A percentile compares a stretch with the other conserved stretches of the same genome.
These are phyloP conservation scores for Aplidium turbinatum DNA, from an alignment of 23 tunicate genomes.

Conservation along the genomic window DNA sequence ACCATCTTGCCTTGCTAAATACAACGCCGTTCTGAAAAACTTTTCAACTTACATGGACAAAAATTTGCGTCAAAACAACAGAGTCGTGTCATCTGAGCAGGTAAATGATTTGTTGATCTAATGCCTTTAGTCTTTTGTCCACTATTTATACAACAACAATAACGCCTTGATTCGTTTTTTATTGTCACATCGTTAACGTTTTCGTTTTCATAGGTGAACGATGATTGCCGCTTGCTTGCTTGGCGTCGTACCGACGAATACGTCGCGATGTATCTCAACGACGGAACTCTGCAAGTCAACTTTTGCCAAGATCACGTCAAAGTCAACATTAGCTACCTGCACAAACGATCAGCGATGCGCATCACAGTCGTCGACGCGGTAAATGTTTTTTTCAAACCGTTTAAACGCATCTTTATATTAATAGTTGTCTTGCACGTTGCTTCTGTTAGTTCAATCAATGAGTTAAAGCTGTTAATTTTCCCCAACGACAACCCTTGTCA, in stretches of 20 bases:
- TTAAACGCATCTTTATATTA: not conserved
- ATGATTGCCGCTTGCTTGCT: slow-evolving; percentile 61
- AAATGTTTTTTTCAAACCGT: not conserved
- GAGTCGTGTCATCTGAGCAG: not conserved
- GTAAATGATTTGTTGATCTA: too few relatives aligned
- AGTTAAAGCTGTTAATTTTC: too few relatives aligned
- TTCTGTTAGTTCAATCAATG: too few relatives aligned
- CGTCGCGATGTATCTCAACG: slow-evolving; percentile 82
- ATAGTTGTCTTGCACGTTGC: not conserved
- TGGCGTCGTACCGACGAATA: slow-evolving; percentile 77
- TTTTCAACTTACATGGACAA: slow-evolving; percentile 79
- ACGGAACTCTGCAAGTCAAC: slow-evolving; percentile 86
- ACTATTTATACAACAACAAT: too few relatives aligned
- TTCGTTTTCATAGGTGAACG: slow-evolving; percentile 21
- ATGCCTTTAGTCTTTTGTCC: too few relatives aligned
- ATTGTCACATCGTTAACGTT: too few relatives aligned
- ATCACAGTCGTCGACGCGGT: slow-evolving; percentile 71
- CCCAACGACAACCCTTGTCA: too few relatives aligned
- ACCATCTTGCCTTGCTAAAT: slow-evolving; percentile 40
- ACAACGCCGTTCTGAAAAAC: slow-evolving; percentile 53
- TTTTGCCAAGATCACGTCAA: slow-evolving; percentile 69
- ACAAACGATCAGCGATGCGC: slow-evolving; percentile 59
- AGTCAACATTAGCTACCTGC: slow-evolving; percentile 55
- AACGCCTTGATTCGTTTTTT: too few relatives aligned
- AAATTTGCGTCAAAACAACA: slow-evolving; percentile 35